Conservation (phyloP, 2,113 vertebrate genomes). For the Dermatemys mawii region DNA sequence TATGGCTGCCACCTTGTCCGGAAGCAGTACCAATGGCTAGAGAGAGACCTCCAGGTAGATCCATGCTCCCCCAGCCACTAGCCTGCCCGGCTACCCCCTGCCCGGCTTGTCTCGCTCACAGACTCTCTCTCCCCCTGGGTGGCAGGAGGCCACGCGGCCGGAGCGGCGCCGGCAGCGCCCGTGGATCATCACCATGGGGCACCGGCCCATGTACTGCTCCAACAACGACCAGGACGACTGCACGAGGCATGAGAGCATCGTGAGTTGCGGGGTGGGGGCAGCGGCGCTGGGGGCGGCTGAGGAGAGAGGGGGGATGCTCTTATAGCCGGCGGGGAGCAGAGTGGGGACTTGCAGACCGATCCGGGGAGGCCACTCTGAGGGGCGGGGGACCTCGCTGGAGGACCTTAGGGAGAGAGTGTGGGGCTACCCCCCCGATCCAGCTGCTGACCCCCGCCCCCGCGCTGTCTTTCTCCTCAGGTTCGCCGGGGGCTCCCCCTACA, state of each 20-base stretch:
- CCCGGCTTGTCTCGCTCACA: no score
- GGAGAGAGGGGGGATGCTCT: no score
- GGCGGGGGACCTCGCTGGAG: neutral
- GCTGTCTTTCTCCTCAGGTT: constrained; percentile 6
- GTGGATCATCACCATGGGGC: constrained; percentile 93
- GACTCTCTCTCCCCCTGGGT: neutral
- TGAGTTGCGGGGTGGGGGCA: constrained; percentile 42
- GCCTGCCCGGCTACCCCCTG: neutral
- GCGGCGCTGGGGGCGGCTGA: no score
- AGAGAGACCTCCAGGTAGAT: constrained; percentile 84
- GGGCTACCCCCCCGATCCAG: accelerated
- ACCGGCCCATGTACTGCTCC: constrained; percentile 93
- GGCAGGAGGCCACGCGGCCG: constrained; percentile 79
- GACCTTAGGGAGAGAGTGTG: neutral
- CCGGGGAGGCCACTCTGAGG: constrained; percentile 40
- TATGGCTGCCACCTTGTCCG: constrained; percentile 84
- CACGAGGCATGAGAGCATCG: constrained; percentile 81
- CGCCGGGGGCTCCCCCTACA: constrained; percentile 59
- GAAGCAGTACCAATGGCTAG: constrained; percentile 86
- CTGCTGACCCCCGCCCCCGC: neutral
- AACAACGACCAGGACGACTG: constrained; percentile 89
- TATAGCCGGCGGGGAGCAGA: no score
- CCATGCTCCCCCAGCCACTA: neutral
- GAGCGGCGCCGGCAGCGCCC: constrained; percentile 78
- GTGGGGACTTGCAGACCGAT: neutral